phyloP scores from a whole-genome alignment of 2,113 vertebrate species.

The Psittacula cyanocephala region DNA sequence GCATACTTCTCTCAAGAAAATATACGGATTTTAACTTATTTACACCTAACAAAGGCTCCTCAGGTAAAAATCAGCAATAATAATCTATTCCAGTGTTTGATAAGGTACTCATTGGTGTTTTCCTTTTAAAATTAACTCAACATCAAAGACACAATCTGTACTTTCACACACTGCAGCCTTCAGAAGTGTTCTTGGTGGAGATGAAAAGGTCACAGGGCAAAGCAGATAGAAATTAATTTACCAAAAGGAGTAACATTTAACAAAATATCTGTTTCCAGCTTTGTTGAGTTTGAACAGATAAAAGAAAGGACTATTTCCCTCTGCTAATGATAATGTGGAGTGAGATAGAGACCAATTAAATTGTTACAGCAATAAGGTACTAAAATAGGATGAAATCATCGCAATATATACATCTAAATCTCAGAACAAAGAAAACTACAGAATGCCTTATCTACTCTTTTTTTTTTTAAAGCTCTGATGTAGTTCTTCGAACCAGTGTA shows the following conservation, averaged over 20 bases:
- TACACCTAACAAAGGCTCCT: not conserved
- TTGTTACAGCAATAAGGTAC: not conserved
- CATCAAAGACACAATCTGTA: not conserved
- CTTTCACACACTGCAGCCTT: not conserved
- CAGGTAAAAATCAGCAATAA: not conserved
- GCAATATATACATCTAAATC: not conserved
- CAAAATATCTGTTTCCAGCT: slow-evolving; percentile 60
- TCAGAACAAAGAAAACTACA: slow-evolving; percentile 13
- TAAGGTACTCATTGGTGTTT: not conserved
- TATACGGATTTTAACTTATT: not conserved
- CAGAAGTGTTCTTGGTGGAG: not conserved
- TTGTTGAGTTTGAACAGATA: slow-evolving; percentile 41
- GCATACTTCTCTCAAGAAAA: not conserved
- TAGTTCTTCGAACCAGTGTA: not conserved
- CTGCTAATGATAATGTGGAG: slow-evolving; percentile 34
- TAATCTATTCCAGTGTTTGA: not conserved
- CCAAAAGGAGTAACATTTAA: slow-evolving; percentile 32
- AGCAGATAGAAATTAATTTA: not conserved
- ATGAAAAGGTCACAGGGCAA: not conserved
- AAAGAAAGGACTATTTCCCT: slow-evolving; percentile 55
- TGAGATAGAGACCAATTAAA: slow-evolving; percentile 51
- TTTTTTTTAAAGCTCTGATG: not conserved
- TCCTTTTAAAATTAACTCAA: not conserved
- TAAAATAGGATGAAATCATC: slow-evolving; percentile 32
- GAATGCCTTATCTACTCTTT: not conserved